Evolutionary conservation across 2,113 vertebrate species (phyloP).

Genomic region (Lycocorax pyrrhopterus): DNA sequence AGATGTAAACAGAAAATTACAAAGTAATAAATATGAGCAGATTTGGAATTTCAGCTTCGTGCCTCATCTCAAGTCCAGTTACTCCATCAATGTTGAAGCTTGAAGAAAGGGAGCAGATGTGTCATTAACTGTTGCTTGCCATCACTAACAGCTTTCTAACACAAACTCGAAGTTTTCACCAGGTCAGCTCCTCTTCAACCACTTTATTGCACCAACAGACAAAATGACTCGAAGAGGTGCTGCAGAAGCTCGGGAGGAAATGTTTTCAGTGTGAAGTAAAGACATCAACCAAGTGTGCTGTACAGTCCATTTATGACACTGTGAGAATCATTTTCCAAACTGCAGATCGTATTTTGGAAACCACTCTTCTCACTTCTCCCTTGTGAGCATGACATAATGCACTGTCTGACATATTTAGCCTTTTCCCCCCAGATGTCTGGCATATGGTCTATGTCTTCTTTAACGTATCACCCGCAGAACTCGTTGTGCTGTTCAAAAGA

Average conservation of each 20-base stretch:
- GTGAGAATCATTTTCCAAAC: conserved; percentile 11
- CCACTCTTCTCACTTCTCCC: neutral
- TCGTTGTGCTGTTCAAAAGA: neutral
- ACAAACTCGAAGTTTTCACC: neutral
- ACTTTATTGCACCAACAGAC: neutral
- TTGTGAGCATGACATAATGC: conserved; percentile 35
- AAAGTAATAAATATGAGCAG: neutral
- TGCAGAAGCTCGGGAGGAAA: conserved; percentile 8
- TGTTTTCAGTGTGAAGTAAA: conserved; percentile 24
- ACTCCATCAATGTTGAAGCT: conserved; percentile 30
- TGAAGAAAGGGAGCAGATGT: conserved; percentile 25
- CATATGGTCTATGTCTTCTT: conserved; percentile 43
- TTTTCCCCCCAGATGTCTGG: conserved; percentile 47
- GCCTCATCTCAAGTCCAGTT: conserved; percentile 17
- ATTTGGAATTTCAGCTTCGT: neutral
- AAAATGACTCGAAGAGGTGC: neutral
- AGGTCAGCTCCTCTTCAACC: neutral
- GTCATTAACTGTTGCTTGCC: conserved; percentile 47
- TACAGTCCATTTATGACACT: conserved; percentile 11
- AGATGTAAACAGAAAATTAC: conserved; percentile 38
- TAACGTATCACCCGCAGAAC: neutral
- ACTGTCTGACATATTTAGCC: conserved; percentile 16
- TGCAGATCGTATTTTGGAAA: conserved; percentile 12
- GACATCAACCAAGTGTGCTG: neutral
- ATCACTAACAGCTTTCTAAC: neutral